Base-by-base conservation (phyloP, 2,888 invertebrate genomes). In the Ceratothoa steindachneri region DNA sequence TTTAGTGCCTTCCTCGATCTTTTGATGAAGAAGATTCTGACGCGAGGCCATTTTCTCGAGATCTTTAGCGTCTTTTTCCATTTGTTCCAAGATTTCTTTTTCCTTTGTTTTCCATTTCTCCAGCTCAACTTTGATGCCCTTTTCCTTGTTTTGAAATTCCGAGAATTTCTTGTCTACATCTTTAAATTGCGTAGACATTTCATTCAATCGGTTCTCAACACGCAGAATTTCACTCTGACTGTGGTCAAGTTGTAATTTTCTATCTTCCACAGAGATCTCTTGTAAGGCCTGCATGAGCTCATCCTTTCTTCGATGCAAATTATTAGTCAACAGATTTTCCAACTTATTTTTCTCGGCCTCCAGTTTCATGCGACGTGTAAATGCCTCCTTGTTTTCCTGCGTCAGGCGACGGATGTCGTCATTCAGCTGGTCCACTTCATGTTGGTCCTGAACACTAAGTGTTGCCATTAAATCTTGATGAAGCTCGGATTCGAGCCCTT, bases 301-400 rank as follows among this genome's bases (percentile, higher is more conserved):
- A 84, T 98, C 95, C 82, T 92, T 89, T 81, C 94, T 90, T 85
- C 95, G 87, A 81, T 96, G 93, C 81, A 99, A 87, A 86, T 98
- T 98, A 83, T 97, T 97, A 0, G 95, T 95, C 73, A 99, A 87
- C 72, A 97, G 86, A 86, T 98, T 98, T 84, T 99, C 98, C 41
- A 99, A 86, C 83, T 97, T 97, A 84, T 96, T 97, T 85, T 98
- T 98, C 77, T 94, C 95, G 2, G 96, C 95, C 85, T 98, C 98
- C 7, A 97, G 86, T 84, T 95, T 91, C 92, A 97, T 95, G 83
- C 98, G 90, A 81, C 93, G 90, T 75, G 93, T 93, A 85, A 97
- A 95, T 0, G 97, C 95, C 81, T 95, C 93, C 83, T 97, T 97
- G 84, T 97, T 97, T 84, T 96, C 94, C 82, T 93, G 93, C 51